Evolutionary conservation across 1,140 invertebrate genomes (phyloP).

Genomic region (Thalassaphorura encarpata): DNA sequence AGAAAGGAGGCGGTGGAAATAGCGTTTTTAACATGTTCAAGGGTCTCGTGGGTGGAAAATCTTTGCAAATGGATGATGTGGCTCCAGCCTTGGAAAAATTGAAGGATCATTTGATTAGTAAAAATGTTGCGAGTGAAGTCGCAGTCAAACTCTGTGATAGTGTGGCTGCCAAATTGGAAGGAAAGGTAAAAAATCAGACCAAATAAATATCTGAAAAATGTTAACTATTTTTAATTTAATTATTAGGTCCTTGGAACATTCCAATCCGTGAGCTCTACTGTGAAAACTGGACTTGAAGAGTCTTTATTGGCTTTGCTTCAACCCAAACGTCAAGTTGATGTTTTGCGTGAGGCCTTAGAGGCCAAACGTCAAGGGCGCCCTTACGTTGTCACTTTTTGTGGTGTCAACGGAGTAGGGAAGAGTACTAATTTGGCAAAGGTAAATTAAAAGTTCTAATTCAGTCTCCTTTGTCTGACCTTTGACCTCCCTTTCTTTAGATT

Average conservation of each 20-base stretch:
- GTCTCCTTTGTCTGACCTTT: not conserved
- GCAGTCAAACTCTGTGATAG: conserved; percentile 90
- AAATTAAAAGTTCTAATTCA: conserved; percentile 5
- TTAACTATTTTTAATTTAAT: not conserved
- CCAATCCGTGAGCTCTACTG: conserved; percentile 71
- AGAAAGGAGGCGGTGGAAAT: conserved; percentile 35
- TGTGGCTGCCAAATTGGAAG: conserved; percentile 82
- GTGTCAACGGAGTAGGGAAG: conserved; percentile 99
- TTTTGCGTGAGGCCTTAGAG: conserved; percentile 90
- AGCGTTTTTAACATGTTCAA: conserved; percentile 39
- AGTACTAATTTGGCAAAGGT: conserved; percentile 97
- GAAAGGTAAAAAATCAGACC: conserved; percentile 53
- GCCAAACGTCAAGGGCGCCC: conserved; percentile 69
- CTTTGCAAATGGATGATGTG: conserved; percentile 59
- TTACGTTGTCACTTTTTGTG: conserved; percentile 96
- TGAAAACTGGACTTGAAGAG: conserved; percentile 69
- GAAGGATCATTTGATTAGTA: conserved; percentile 89
- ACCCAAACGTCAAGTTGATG: conserved; percentile 89
- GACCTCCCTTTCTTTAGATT: too few species aligned
- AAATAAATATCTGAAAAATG: not conserved
- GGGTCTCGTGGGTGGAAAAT: conserved; percentile 74
- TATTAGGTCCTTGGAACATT: conserved; percentile 71
- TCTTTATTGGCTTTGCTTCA: conserved; percentile 84
- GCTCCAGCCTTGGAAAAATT: conserved; percentile 84
- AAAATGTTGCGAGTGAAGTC: conserved; percentile 97